Percentiles rank a stretch among this genome's conserved stretches.
These are phyloP conservation scores for Arrhopalites spinosus DNA, from an alignment of 2,888 invertebrate genomes.

Conservation along the genomic window DNA sequence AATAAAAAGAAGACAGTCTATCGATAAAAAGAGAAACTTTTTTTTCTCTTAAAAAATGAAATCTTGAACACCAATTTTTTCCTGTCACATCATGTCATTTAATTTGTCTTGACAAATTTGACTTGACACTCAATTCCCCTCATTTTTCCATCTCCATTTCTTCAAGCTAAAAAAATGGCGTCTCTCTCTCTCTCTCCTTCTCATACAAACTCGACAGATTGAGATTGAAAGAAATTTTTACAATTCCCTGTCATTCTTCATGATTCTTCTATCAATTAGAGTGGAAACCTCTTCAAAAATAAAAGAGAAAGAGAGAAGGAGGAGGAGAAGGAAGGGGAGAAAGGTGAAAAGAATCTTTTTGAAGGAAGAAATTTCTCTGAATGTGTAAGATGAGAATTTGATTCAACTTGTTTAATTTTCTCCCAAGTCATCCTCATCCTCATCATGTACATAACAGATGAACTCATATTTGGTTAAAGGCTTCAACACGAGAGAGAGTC, in stretches of 20 bases:
- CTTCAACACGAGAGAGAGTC: background rate
- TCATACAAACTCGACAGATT: background rate
- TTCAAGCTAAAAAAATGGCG: background rate
- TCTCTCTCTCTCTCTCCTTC: background rate
- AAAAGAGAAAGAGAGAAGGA: background rate
- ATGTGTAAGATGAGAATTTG: too few relatives aligned
- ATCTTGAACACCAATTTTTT: too few relatives aligned
- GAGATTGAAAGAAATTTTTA: background rate
- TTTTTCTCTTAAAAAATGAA: too few relatives aligned
- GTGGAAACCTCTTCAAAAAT: background rate
- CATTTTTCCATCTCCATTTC: background rate
- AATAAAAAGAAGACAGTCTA: too few relatives aligned
- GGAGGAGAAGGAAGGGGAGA: background rate
- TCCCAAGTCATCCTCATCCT: too few relatives aligned
- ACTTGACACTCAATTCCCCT: background rate
- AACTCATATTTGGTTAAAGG: background rate
- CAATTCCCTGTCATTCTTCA: too few relatives aligned
- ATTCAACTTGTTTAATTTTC: too few relatives aligned
- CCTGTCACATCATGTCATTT: too few relatives aligned
- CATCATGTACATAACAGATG: too few relatives aligned
- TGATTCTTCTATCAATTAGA: too few relatives aligned
- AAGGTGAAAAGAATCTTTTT: background rate
- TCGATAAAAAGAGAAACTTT: too few relatives aligned
- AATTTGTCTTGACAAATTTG: background rate
- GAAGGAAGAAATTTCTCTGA: too few relatives aligned